Percentiles rank a stretch among this genome's conserved stretches.
Conservation (phyloP, 2,113 vertebrate genomes). For the Struthio camelus region DNA sequence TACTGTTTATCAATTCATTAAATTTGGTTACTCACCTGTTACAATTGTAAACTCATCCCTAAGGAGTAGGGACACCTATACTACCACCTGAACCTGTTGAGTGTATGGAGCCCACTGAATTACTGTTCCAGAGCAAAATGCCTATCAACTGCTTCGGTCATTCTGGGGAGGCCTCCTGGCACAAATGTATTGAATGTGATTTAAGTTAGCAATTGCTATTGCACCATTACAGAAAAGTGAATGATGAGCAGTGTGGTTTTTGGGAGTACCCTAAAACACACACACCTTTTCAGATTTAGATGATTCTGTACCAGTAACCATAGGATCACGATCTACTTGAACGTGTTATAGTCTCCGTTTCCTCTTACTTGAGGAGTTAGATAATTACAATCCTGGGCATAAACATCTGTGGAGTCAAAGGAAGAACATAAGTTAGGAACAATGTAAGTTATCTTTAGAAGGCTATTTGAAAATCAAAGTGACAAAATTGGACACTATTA, state of each 20-base stretch:
- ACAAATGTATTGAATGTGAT: not conserved
- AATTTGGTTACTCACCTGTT: too few relatives aligned
- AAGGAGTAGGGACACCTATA: too few relatives aligned
- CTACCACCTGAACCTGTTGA: too few relatives aligned
- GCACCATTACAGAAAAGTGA: not conserved
- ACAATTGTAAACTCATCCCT: too few relatives aligned
- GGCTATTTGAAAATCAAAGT: not conserved
- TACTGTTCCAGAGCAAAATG: too few relatives aligned
- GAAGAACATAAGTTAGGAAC: not conserved
- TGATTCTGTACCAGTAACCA: not conserved
- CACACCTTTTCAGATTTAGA: not conserved
- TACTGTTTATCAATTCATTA: too few relatives aligned
- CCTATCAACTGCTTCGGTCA: too few relatives aligned
- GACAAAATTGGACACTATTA: not conserved
- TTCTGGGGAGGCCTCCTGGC: too few relatives aligned
- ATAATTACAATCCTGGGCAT: not conserved
- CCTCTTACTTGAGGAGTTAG: not conserved
- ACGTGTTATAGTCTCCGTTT: not conserved
- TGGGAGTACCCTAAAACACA: not conserved
- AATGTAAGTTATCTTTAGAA: not conserved
- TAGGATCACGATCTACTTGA: not conserved
- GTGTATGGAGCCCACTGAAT: too few relatives aligned
- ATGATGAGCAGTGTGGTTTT: not conserved
- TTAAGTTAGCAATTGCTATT: not conserved
- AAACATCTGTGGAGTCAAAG: not conserved